A percentile compares a stretch with the other conserved stretches of the same genome.
These are phyloP conservation scores for Osmoderma eremita DNA, from an alignment of 2,888 invertebrate species.

Conservation along the genomic window DNA sequence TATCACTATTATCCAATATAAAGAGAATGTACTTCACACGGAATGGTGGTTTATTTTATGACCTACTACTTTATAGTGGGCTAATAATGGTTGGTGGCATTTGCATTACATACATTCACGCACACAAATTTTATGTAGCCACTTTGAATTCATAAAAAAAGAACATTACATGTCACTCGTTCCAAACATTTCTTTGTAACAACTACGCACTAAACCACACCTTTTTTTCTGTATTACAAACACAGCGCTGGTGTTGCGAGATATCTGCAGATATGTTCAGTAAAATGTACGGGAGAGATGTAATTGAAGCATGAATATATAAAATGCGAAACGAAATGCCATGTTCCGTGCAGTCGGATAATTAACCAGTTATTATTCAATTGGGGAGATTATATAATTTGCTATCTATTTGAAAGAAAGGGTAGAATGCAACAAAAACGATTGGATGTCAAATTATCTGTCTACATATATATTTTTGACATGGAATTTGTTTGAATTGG, in stretches of 20 bases:
- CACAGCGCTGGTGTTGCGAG: neutral
- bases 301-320: slow-evolving; percentile 28
- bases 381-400: neutral
- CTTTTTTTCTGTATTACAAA: slow-evolving; percentile 7
- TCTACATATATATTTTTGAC: no score
- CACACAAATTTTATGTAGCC: no score
- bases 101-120: no score
- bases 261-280: slow-evolving; percentile 1
- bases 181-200: neutral
- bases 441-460: neutral
- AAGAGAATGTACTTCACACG: no score
- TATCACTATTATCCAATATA: no score
- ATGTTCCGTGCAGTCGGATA: slow-evolving; percentile 11
- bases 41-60: no score
- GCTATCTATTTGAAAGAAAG: neutral
- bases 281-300: slow-evolving; percentile 4
- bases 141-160: no score
- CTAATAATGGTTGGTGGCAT: no score
- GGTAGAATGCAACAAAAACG: neutral
- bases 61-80: no score
- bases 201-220: neutral
- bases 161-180: neutral
- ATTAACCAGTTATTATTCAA: slow-evolving; percentile 12
- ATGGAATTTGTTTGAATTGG: no score
- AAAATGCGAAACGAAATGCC: slow-evolving; percentile 16